Base-by-base conservation (phyloP, 2,888 invertebrate species). In the Scelioninae gen. 2 region DNA sequence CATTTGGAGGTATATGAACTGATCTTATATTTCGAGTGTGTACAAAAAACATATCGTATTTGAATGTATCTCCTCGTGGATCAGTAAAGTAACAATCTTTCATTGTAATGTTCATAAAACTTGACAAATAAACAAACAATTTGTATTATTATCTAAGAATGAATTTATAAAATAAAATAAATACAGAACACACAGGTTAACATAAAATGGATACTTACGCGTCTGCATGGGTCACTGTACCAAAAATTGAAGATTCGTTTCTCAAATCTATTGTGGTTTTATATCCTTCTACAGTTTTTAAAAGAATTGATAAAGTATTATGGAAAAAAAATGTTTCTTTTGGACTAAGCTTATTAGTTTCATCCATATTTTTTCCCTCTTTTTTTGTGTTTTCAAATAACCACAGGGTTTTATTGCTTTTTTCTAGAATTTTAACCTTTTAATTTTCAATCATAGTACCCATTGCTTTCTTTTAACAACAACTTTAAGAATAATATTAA, bases 61-160 rank as follows among this genome's bases (percentile, higher is more conserved):
- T 80, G 79, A 87, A 90, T 81, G 89, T 88, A 81, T 88, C 87
- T 60, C 91, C 91, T 85, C 88, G 87, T 1, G 90, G 87, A 84
- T 92, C 90, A 79, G 89, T 90, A 81, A 89, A 92, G 15, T 91
- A 84, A 64, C 89, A 91, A 83, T 92, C 88, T 76, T 85, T 86
- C 86, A 93, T 88, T 71, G 90, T 88, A 58, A 92, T 85, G 79
- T 93, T 93, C 92, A 93, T 92, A 78, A 80, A 90, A 64, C 91
- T 91, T 86, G 52, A 87, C 87, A 52, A 79, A 77, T 25, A 9
- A 16, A n/a, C 16, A 31, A 2, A 43, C 4, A 16, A 43, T n/a
- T n/a, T n/a, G n/a, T n/a, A n/a, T 25, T 25, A 25, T 25, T 25
- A 25, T 25, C 6, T 25, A 25, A 25, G 6, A 25, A 25, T 25